Percentiles rank a stretch among this genome's conserved stretches.
Conservation (phyloP, 2,797 vertebrate genomes). For the Pampus argenteus region DNA sequence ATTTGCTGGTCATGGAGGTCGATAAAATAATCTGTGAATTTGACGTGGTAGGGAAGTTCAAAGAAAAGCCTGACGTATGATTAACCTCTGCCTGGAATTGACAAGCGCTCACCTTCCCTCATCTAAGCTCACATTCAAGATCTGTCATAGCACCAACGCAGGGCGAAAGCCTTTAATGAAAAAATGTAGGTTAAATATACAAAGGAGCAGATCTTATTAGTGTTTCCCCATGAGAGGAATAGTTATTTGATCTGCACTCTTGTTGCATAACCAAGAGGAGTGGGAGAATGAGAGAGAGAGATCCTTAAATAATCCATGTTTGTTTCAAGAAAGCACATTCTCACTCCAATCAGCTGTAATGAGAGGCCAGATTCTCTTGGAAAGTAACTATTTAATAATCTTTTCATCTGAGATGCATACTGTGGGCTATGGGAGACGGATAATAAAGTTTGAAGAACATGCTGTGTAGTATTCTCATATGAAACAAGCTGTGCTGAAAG, state of each 20-base stretch:
- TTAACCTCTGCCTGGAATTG: slow-evolving; percentile 62
- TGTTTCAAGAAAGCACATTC: slow-evolving; percentile 72
- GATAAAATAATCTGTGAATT: slow-evolving; percentile 28
- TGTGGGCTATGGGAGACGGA: slow-evolving; percentile 12
- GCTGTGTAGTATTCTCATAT: slow-evolving; percentile 3
- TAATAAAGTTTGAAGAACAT: slow-evolving; percentile 5
- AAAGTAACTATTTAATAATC: slow-evolving; percentile 43
- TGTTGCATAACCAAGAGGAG: slow-evolving; percentile 76
- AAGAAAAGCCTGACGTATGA: slow-evolving; percentile 33
- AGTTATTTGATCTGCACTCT: slow-evolving; percentile 77
- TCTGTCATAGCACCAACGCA: slow-evolving; percentile 67
- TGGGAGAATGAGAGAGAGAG: slow-evolving; percentile 61
- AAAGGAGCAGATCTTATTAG: slow-evolving; percentile 81
- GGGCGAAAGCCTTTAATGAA: slow-evolving; percentile 77
- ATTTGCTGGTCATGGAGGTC: slow-evolving; percentile 35
- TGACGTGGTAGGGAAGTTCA: slow-evolving; percentile 36
- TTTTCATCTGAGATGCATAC: background rate
- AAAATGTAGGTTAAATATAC: slow-evolving; percentile 86
- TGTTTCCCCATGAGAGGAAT: slow-evolving; percentile 71
- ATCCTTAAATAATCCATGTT: slow-evolving; percentile 80
- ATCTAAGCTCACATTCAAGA: slow-evolving; percentile 62
- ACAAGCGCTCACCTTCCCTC: slow-evolving; percentile 49
- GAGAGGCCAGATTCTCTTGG: slow-evolving; percentile 49
- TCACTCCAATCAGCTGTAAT: slow-evolving; percentile 74
- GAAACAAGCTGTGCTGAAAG: background rate